These are phyloP conservation scores for Hippopotamyrus pictus DNA, from an alignment of 2,797 vertebrate genomes.

Conservation along the genomic window DNA sequence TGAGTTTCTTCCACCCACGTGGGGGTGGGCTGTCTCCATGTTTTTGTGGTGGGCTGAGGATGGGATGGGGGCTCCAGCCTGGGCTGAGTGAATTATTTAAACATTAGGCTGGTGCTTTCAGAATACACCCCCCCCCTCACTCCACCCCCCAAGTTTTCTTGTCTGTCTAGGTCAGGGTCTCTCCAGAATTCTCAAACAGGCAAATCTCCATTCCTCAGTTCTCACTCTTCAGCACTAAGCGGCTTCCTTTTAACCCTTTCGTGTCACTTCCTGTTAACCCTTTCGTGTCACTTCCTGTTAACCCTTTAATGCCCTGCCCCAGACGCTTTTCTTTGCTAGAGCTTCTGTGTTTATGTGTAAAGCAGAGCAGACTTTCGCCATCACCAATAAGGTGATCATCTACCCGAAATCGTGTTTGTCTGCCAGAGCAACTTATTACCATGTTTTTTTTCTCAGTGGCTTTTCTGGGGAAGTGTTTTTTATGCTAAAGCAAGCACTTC, in stretches of 20 bases:
- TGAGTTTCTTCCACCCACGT: conserved; percentile 25
- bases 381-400: background rate
- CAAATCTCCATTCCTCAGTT: background rate
- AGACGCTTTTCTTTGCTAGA: background rate
- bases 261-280: background rate
- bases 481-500: background rate
- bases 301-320: background rate
- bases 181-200: conserved; percentile 19
- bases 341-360: background rate
- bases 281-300: background rate
- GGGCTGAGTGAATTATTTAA: background rate
- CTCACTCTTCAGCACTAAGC: background rate
- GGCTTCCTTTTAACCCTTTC: background rate
- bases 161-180: background rate
- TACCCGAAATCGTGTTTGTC: background rate
- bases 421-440: background rate
- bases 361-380: too few relatives aligned
- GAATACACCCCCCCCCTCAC: background rate
- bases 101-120: background rate
- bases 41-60: background rate
- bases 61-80: background rate
- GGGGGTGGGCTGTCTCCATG: conserved; percentile 36
- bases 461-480: background rate
- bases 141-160: background rate
- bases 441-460: background rate